These are phyloP conservation scores for Siniperca scherzeri DNA, from an alignment of 2,797 vertebrate genomes.

Conservation along the genomic window DNA sequence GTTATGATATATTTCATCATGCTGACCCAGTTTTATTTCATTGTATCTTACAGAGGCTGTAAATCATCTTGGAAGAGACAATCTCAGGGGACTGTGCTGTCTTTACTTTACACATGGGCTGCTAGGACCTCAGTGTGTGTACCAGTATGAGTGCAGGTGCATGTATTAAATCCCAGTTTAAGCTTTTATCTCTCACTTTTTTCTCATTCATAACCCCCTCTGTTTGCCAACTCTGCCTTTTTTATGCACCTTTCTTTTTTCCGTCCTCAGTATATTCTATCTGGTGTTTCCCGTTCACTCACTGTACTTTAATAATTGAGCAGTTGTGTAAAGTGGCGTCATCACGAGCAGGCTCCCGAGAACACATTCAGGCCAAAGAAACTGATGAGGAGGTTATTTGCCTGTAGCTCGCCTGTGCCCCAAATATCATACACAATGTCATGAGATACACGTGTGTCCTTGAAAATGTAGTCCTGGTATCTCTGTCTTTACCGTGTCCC, in stretches of 20 bases:
- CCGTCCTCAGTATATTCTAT: conserved; percentile 2
- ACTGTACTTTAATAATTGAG: conserved; percentile 66
- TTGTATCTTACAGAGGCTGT: conserved; percentile 71
- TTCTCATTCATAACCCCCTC: conserved; percentile 31
- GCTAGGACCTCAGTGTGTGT: conserved; percentile 47
- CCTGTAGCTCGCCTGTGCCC: conserved; percentile 71
- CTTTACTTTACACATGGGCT: conserved; percentile 66
- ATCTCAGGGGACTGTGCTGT: conserved; percentile 68
- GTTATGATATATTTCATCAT: conserved; percentile 72
- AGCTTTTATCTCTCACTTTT: conserved; percentile 34
- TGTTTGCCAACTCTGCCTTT: conserved; percentile 15
- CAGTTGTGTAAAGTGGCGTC: conserved; percentile 53
- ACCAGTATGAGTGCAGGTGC: conserved; percentile 47
- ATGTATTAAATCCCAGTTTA: conserved; percentile 29
- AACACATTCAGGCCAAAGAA: conserved; percentile 78
- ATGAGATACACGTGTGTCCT: conserved; percentile 79
- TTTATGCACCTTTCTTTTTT: background rate
- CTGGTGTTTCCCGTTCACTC: conserved; percentile 56
- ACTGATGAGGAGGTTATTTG: conserved; percentile 74
- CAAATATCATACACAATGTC: conserved; percentile 78
- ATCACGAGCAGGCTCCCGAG: conserved; percentile 42
- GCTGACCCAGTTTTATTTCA: conserved; percentile 79
- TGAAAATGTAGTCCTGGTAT: conserved; percentile 63
- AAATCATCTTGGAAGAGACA: conserved; percentile 76
- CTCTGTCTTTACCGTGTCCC: conserved; percentile 58